Conservation (phyloP, 1,140 invertebrate genomes). For the Brachionus rotundiformis region DNA sequence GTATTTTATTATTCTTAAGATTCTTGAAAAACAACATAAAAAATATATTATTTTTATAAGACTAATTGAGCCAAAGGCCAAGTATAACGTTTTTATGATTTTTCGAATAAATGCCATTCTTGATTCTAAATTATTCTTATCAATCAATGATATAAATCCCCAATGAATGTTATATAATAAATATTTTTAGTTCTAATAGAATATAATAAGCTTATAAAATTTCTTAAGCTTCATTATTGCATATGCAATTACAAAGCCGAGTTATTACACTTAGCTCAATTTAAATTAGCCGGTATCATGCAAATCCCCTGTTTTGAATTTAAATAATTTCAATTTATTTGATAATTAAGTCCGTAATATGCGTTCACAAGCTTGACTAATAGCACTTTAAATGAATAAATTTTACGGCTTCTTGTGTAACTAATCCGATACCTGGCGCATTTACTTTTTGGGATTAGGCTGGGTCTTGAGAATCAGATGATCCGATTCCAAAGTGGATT, state of each 20-base stretch:
- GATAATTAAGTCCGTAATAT: conserved; percentile 11
- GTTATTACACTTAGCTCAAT: conserved; percentile 25
- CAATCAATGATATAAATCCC: not conserved
- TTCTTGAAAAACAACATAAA: conserved; percentile 10
- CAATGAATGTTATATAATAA: conserved; percentile 17
- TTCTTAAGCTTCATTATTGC: conserved; percentile 8
- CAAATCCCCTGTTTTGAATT: not conserved
- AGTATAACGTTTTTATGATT: conserved; percentile 46
- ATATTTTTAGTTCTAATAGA: not conserved
- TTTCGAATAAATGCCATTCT: conserved; percentile 37
- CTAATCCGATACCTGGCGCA: not conserved
- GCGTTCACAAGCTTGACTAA: not conserved
- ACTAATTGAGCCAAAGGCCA: conserved; percentile 43
- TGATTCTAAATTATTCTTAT: conserved; percentile 33
- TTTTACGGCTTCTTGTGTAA: conserved; percentile 2
- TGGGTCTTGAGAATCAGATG: not conserved
- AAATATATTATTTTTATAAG: not conserved
- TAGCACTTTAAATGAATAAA: not conserved
- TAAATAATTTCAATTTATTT: not conserved
- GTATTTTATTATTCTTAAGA: conserved; percentile 38
- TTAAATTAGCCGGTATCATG: conserved; percentile 30
- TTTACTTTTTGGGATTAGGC: not conserved
- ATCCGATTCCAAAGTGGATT: not conserved
- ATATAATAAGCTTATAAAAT: conserved; percentile 41
- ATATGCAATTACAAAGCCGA: conserved; percentile 12